Conservation (phyloP, 2,797 vertebrate genomes). For the Ctenosaura bakeri region DNA sequence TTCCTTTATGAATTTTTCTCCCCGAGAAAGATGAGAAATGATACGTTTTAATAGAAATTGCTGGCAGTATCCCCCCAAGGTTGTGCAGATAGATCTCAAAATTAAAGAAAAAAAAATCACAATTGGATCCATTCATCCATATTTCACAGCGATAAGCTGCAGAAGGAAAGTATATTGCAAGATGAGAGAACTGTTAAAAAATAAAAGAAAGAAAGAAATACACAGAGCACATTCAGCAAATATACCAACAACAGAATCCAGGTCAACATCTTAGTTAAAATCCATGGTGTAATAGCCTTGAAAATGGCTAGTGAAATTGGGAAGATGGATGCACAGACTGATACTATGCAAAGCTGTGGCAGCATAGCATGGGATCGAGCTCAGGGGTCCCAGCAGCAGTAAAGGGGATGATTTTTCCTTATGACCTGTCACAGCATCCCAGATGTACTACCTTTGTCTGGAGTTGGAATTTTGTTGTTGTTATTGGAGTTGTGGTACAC, state of each 20-base stretch:
- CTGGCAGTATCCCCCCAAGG: constrained; percentile 52
- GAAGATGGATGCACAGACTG: constrained; percentile 5
- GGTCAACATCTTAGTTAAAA: constrained; percentile 33
- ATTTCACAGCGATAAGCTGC: constrained; percentile 49
- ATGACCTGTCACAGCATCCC: background rate
- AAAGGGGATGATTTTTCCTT: background rate
- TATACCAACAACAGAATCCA: constrained; percentile 37
- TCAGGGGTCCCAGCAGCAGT: background rate
- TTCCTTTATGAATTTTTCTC: background rate
- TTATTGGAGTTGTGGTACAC: too few relatives aligned
- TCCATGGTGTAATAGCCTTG: constrained; percentile 7
- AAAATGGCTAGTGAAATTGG: constrained; percentile 6
- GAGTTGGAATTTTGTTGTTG: background rate
- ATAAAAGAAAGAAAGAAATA: background rate
- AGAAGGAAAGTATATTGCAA: background rate
- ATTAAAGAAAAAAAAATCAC: constrained; percentile 11
- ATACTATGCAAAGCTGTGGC: background rate
- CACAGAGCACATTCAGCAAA: constrained; percentile 22
- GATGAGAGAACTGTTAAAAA: constrained; percentile 15
- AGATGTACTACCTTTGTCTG: background rate
- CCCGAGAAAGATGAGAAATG: constrained; percentile 49
- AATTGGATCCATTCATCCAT: constrained; percentile 49
- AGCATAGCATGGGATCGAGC: background rate
- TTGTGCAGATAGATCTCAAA: constrained; percentile 42
- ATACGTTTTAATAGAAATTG: constrained; percentile 60